Evolutionary conservation across 1,140 invertebrate genomes (phyloP), one percentile per base, ranked within the genome.

Genomic region (Bombus sibiricus): DNA sequence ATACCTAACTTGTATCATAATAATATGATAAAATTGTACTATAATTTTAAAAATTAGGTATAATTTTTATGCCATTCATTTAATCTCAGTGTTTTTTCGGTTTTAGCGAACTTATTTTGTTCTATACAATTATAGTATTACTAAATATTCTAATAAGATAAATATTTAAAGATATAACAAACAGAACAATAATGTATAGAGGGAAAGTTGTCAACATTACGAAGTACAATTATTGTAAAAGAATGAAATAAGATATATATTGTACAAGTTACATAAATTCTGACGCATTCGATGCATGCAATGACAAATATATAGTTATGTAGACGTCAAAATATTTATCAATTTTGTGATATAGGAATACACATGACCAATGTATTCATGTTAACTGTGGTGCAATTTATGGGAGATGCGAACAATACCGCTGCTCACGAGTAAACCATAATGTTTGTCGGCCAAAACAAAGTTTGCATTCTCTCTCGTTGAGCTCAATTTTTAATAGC

Each of bases 341-440:
- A 25, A 81, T 72, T 76, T 77, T 85, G 83, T 87, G 77, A 88
- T 86, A 84, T 71, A 32, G 3, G 66, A 84, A 84, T 88, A 81
- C 72, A 81, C 79, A 13, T 32, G 41, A 64, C 22, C 32, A 37
- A 43, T 89, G 73, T 85, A 47, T 62, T 88, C 59, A n/a, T 32
- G 8, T 64, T 76, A 53, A 81, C 15, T 77, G 66, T 53, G 71
- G 80, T 86, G 62, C 78, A 85, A 85, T 78, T n/a, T 57, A 83
- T 25, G 62, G 43, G 43, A 72, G 66, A 62, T 47, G n/a, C 25
- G 34, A 85, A 57, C 47, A 68, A 88, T 47, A 39, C 3, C 28
- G 15, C n/a, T 66, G 62, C 66, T 74, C 41, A 41, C 4, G 34
- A 88, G 41, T n/a, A 28, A 32, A 34, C 32, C 41, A n/a, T 39